These are phyloP conservation scores for Griposia aprilina DNA, from an alignment of 2,888 invertebrate species.

Conservation along the genomic window DNA sequence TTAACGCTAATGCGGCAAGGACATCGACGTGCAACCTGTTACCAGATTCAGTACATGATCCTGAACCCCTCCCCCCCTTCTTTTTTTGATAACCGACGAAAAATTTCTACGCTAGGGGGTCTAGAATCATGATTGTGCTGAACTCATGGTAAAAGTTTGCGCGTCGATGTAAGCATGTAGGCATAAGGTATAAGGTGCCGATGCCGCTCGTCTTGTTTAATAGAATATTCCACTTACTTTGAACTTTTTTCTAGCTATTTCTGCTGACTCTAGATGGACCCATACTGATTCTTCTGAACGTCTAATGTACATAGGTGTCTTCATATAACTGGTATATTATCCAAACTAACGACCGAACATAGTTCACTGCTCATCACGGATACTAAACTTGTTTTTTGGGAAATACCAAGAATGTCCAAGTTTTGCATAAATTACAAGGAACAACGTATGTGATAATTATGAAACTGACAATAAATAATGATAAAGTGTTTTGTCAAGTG, in stretches of 20 bases:
- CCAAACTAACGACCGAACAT: conserved; percentile 30
- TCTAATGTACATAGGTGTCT: conserved; percentile 17
- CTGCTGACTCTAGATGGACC: background rate
- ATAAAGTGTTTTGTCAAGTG: conserved; percentile 27
- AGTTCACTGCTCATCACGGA: conserved; percentile 66
- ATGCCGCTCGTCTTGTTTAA: background rate
- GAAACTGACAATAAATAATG: conserved; percentile 36
- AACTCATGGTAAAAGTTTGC: too few species aligned
- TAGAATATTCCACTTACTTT: conserved; percentile 24
- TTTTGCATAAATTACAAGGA: conserved; percentile 62
- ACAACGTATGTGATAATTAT: conserved; percentile 41
- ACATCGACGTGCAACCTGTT: background rate
- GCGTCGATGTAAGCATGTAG: too few species aligned
- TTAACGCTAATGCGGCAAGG: background rate
- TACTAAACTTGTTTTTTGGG: conserved; percentile 75
- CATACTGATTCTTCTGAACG: conserved; percentile 17
- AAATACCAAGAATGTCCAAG: conserved; percentile 69
- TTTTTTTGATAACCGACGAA: too few species aligned
- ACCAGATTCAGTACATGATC: background rate
- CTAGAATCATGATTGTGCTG: too few species aligned
- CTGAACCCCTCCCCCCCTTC: too few species aligned
- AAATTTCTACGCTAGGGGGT: too few species aligned
- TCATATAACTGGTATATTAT: conserved; percentile 42
- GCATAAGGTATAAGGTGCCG: background rate
- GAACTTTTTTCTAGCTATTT: background rate